Evolutionary conservation across 2,888 invertebrate genomes (phyloP), one percentile per base, ranked within the genome.

Genomic region (Agrochola lota): DNA sequence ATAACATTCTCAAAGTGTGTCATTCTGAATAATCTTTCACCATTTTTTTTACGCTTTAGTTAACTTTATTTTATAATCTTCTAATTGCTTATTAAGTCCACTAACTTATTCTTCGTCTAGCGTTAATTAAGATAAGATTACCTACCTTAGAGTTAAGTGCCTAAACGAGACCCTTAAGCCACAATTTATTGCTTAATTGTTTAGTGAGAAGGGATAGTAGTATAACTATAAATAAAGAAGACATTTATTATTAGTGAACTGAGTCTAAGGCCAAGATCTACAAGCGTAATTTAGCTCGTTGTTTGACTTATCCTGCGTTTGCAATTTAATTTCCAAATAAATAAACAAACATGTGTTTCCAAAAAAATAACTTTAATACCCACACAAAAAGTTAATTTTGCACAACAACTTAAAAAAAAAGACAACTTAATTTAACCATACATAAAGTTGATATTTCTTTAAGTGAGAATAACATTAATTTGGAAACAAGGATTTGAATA

Each of bases 121-220:
- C 30, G n/a, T 80, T 68, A 57, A 72, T 80, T 80, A 81, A 71
- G 81, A 71, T 81, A 76, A 83, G 52, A 71, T 67, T 70, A 63
- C 67, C 49, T 71, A 64, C 60, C 71, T 71, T 62, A 57, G 8
- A 71, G 43, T 57, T 74, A 85, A 82, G 35, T 68, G 68, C 73
- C 55, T 71, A 52, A 85, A 62, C 40, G 43, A 78, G 73, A 69
- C 83, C 55, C 49, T 73, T 75, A 71, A 74, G 73, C 78, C 83
- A 71, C 84, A 84, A 84, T 84, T 86, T 86, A 84, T 86, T 62
- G 30, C 86, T 60, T 74, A 69, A 85, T 73, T 85, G 71, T 71
- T 83, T 64, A 64, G 67, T 73, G 46, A 85, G 57, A 71, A 78
- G 63, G 79, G 43, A 74, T 69, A 57, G 62, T 35, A 1, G 49